These are phyloP conservation scores for Meteorus colon DNA, from an alignment of 2,888 invertebrate species.

Conservation along the genomic window DNA sequence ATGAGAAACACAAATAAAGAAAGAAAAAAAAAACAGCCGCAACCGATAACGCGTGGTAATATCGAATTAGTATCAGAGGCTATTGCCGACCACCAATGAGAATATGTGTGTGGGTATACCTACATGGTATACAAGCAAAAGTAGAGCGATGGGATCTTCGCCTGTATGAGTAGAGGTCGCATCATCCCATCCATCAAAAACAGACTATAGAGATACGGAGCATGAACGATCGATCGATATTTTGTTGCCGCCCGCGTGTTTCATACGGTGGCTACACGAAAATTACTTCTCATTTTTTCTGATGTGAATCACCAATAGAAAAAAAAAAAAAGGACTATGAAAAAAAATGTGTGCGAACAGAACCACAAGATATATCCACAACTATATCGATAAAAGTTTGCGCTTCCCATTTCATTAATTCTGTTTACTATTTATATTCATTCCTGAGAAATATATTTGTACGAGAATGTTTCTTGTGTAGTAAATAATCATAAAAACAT, in stretches of 20 bases:
- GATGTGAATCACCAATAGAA: not conserved
- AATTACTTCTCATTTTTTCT: not conserved
- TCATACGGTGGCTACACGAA: not conserved
- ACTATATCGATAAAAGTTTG: not conserved
- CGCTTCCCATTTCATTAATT: not conserved
- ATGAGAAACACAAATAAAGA: not conserved
- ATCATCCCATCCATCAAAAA: slow-evolving; percentile 3
- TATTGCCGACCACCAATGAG: not conserved
- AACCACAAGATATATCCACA: not conserved
- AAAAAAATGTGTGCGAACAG: no score
- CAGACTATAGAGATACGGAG: not conserved
- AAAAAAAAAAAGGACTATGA: no score
- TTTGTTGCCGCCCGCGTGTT: not conserved
- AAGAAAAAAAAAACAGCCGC: not conserved
- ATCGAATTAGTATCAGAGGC: slow-evolving; percentile 13
- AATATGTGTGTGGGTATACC: not conserved
- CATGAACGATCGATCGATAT: not conserved
- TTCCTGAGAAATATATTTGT: not conserved
- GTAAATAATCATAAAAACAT: not conserved
- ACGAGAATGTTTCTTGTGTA: not conserved
- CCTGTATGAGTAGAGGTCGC: slow-evolving; percentile 1
- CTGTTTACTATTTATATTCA: not conserved
- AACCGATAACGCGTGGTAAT: slow-evolving; percentile 9
- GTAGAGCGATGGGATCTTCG: not conserved
- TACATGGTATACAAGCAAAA: not conserved